Conservation (phyloP, 1,140 invertebrate genomes). For the Nephila pilipes region DNA sequence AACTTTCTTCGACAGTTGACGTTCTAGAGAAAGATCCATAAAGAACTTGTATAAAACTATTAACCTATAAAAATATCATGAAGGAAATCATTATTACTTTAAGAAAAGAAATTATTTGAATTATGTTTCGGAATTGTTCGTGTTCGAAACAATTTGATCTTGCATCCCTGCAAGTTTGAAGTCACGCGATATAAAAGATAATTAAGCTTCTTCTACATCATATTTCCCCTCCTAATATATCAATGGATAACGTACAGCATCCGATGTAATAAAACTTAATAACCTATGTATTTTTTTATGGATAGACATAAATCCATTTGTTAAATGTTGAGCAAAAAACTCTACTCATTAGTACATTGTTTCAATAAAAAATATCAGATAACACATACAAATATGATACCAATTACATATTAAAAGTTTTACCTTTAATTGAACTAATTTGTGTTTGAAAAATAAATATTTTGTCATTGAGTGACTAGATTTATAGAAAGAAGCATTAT, state of each 20-base stretch:
- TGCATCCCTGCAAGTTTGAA: background rate
- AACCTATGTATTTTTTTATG: background rate
- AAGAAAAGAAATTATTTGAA: constrained; percentile 8
- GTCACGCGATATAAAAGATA: background rate
- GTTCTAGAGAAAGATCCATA: background rate
- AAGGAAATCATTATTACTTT: background rate
- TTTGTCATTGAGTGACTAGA: too few species aligned
- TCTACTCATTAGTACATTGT: too few species aligned
- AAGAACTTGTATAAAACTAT: background rate
- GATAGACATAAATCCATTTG: too few species aligned
- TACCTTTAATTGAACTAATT: too few species aligned
- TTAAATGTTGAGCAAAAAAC: too few species aligned
- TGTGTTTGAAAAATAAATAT: too few species aligned
- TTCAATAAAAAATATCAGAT: too few species aligned
- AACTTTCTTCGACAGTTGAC: background rate
- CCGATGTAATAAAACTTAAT: background rate
- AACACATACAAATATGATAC: too few species aligned
- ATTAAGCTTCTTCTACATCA: background rate
- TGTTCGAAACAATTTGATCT: background rate
- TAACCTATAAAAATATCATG: background rate
- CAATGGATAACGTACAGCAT: background rate
- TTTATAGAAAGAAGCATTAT: too few species aligned
- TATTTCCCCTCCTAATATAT: background rate
- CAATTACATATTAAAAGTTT: too few species aligned
- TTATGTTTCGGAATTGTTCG: background rate